These are phyloP conservation scores for Kuschelorhynchus macadamiae DNA, from an alignment of 2,888 invertebrate species.

Conservation along the genomic window DNA sequence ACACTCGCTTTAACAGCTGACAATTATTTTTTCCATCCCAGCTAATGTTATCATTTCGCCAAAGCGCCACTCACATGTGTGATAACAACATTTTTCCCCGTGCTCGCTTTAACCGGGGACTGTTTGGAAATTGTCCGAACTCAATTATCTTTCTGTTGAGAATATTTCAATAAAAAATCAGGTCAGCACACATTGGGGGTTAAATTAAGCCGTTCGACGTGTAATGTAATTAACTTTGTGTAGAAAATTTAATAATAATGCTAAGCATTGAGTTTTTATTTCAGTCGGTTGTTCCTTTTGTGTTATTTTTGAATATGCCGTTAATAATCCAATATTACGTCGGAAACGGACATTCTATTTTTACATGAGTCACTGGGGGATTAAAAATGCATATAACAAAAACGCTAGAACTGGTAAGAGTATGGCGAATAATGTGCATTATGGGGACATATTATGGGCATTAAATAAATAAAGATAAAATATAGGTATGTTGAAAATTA, in stretches of 20 bases:
- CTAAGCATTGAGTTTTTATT: neutral
- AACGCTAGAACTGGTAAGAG: no score
- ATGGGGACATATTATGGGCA: no score
- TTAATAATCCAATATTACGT: no score
- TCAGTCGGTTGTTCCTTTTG: neutral
- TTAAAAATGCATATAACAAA: no score
- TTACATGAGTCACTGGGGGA: no score
- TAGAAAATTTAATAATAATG: slow-evolving; percentile 23
- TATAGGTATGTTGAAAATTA: no score
- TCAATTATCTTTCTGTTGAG: slow-evolving; percentile 26
- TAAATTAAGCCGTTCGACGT: slow-evolving; percentile 16
- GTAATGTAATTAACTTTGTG: slow-evolving; percentile 19
- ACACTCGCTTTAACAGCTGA: neutral
- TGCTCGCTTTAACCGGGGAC: slow-evolving; percentile 12
- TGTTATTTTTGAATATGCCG: no score
- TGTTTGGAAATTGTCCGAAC: slow-evolving; percentile 24
- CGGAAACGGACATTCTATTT: no score
- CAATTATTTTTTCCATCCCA: slow-evolving; percentile 11
- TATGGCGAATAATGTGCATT: no score
- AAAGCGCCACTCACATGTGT: slow-evolving; percentile 8
- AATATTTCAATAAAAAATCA: slow-evolving; percentile 29
- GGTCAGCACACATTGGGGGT: slow-evolving; percentile 16
- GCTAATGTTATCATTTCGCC: slow-evolving; percentile 11
- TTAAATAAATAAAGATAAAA: no score
- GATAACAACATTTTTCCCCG: slow-evolving; percentile 25